phyloP scores from a whole-genome alignment of 2,888 invertebrate species.

The Cerastis leucographa region DNA sequence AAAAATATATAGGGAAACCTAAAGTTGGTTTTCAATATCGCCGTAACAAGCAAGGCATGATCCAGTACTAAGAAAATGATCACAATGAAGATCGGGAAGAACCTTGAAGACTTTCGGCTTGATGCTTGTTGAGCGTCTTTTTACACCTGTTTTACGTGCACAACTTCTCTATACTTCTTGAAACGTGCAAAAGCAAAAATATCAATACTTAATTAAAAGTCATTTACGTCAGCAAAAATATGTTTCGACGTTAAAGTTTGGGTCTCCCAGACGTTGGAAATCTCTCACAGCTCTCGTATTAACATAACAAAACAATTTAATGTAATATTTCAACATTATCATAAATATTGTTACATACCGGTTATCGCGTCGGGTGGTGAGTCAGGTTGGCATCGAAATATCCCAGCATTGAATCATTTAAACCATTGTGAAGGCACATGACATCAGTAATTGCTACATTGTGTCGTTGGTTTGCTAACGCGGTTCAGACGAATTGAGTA shows the following conservation, averaged over 20 bases:
- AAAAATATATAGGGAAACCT: no score
- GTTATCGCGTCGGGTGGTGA: slow-evolving; percentile 42
- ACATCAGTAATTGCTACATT: slow-evolving; percentile 22
- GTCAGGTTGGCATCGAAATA: slow-evolving; percentile 43
- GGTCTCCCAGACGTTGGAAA: background rate
- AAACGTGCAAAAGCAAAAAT: background rate
- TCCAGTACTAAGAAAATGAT: background rate
- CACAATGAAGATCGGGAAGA: background rate
- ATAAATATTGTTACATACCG: slow-evolving; percentile 38
- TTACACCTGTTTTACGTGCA: background rate
- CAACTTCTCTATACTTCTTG: background rate
- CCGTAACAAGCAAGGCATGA: background rate
- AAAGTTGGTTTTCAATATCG: no score
- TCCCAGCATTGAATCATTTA: slow-evolving; percentile 39
- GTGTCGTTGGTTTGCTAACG: slow-evolving; percentile 1
- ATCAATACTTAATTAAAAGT: background rate
- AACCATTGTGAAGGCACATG: slow-evolving; percentile 31
- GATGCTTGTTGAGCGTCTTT: no score
- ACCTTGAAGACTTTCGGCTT: background rate
- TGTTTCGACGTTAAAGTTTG: background rate
- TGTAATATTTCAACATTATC: slow-evolving; percentile 37
- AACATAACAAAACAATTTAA: slow-evolving; percentile 9
- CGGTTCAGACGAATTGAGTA: background rate
- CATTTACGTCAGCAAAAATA: background rate
- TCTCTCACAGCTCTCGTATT: slow-evolving; percentile 25